A percentile compares a stretch with the other conserved stretches of the same genome.
Conservation (phyloP, 1,140 invertebrate genomes). For the Planococcus citri region DNA sequence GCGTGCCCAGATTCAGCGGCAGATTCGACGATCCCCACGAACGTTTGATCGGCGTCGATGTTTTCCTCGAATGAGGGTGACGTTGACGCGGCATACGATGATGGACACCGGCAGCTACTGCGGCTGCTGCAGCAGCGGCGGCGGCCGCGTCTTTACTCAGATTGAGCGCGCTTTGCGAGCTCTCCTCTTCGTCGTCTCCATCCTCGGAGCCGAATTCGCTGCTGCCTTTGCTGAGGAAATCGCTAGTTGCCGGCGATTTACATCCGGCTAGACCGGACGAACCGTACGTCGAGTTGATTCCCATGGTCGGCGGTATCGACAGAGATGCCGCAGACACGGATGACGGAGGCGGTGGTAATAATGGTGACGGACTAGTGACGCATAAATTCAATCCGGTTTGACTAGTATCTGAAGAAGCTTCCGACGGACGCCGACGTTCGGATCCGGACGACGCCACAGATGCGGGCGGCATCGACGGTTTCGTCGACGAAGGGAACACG, state of each 20-base stretch:
- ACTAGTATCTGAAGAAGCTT: constrained; percentile 36
- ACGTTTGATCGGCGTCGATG: constrained; percentile 75
- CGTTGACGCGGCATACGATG: constrained; percentile 30
- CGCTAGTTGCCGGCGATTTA: constrained; percentile 33
- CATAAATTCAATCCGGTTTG: constrained; percentile 44
- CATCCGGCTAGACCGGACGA: constrained; percentile 27
- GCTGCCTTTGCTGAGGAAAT: constrained; percentile 34
- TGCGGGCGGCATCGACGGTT: constrained; percentile 37
- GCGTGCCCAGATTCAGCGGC: constrained; percentile 74
- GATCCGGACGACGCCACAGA: too few species aligned
- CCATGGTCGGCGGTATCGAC: constrained; percentile 31
- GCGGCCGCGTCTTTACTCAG: constrained; percentile 40
- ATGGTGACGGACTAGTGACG: constrained; percentile 33
- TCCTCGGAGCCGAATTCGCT: constrained; percentile 46
- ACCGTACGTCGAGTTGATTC: constrained; percentile 14
- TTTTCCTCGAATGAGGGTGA: constrained; percentile 45
- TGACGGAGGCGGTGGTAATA: constrained; percentile 28
- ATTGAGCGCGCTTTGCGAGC: constrained; percentile 52
- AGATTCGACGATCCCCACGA: constrained; percentile 65
- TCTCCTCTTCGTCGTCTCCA: constrained; percentile 47
- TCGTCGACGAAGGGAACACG: constrained; percentile 29
- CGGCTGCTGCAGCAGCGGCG: constrained; percentile 31
- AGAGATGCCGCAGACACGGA: too few species aligned
- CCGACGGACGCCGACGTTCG: constrained; percentile 29
- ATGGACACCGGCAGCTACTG: constrained; percentile 26